A percentile compares a stretch with the other conserved stretches of the same genome.
phyloP scores from a whole-genome alignment of 1,140 invertebrate genomes.

The Rhizoglyphus robini region DNA sequence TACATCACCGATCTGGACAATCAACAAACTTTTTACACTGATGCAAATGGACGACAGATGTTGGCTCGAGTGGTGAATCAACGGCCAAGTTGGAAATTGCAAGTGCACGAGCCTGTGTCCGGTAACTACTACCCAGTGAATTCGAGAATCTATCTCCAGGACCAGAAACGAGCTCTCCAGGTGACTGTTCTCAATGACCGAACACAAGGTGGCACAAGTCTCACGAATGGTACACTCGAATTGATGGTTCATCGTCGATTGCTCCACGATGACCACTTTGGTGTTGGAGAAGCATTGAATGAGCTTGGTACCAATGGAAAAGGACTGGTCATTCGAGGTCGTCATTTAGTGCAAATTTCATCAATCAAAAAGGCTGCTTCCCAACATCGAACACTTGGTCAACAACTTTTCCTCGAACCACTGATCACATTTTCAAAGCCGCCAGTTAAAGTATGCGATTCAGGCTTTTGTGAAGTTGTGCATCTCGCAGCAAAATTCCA shows the following conservation, averaged over 20 bases:
- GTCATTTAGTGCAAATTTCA: constrained; percentile 36
- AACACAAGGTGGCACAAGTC: constrained; percentile 67
- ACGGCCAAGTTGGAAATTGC: constrained; percentile 54
- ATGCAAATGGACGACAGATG: constrained; percentile 44
- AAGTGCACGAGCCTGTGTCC: constrained; percentile 49
- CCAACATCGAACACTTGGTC: constrained; percentile 35
- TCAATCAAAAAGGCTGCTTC: constrained; percentile 31
- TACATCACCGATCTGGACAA: constrained; percentile 34
- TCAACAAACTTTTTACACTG: constrained; percentile 39
- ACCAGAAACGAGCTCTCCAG: constrained; percentile 25
- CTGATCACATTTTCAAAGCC: too few species aligned
- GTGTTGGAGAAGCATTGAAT: constrained; percentile 78
- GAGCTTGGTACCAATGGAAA: constrained; percentile 52
- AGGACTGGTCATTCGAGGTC: constrained; percentile 67
- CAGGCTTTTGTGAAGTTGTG: constrained; percentile 31
- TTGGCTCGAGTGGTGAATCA: constrained; percentile 51
- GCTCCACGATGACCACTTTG: constrained; percentile 73
- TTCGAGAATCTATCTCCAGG: constrained; percentile 47
- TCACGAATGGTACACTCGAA: constrained; percentile 32
- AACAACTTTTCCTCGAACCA: constrained; percentile 37
- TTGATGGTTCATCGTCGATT: constrained; percentile 57
- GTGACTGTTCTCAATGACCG: constrained; percentile 57
- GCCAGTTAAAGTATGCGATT: too few species aligned
- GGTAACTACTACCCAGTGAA: constrained; percentile 91
- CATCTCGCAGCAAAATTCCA: constrained; percentile 34